Evolutionary conservation across 2,113 vertebrate genomes (phyloP).

Genomic region (Vimba vimba): DNA sequence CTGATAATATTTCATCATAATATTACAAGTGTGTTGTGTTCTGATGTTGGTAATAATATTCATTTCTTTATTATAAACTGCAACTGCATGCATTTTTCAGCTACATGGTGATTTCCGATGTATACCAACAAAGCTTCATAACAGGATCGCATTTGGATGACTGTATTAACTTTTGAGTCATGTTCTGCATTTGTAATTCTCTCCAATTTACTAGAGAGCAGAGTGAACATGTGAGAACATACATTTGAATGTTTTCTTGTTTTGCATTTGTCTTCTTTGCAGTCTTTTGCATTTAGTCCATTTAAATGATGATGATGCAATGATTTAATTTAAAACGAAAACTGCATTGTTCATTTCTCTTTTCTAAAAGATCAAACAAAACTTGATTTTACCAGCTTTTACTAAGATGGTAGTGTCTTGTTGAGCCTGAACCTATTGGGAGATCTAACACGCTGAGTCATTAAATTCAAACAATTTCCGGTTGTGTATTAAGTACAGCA

Average conservation of each 20-base stretch:
- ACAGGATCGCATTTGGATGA: not conserved
- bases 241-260: not conserved
- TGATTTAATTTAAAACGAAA: not conserved
- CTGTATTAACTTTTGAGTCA: not conserved
- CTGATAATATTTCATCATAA: not conserved
- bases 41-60: not conserved
- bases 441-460: not conserved
- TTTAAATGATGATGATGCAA: not conserved
- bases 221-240: not conserved
- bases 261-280: not conserved
- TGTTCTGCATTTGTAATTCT: not conserved
- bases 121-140: not conserved
- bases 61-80: not conserved
- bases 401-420: not conserved
- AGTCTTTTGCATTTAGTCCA: not conserved
- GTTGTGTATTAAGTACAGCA: conserved; percentile 13
- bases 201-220: not conserved
- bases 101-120: not conserved
- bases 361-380: conserved; percentile 6
- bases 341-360: not conserved
- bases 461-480: not conserved
- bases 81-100: not conserved
- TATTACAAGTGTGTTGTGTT: conserved; percentile 1
- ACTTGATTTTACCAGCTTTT: not conserved
- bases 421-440: not conserved